Base-by-base conservation (phyloP, 2,888 invertebrate species). In the Eilema depressum region DNA sequence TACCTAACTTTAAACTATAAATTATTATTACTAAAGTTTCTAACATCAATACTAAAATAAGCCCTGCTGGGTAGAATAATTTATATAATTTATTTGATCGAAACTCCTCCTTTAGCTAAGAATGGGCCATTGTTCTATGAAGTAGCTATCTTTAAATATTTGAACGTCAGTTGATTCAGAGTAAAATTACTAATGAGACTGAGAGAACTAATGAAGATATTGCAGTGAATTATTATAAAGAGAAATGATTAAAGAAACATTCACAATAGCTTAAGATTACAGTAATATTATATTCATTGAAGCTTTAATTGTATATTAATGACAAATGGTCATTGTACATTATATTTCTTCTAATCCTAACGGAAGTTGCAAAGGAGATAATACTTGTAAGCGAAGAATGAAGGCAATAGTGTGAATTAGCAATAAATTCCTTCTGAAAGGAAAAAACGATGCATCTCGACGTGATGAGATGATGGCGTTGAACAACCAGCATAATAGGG, bases 61-160 rank as follows among this genome's bases (percentile, higher is more conserved):
- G 25, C 53, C 61, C 33, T 14, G 63, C n/a, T 37, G 23, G 20
- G 30, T 23, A 25, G 65, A 64, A 69, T 69, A 65, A 69, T 69
- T 69, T 64, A 61, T 65, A 69, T 69, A 65, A 69, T 69, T 69
- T 64, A 61, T 65, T 60, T 65, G 59, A 59, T 64, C 59, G 60
- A 61, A 69, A 69, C 59, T 63, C 33, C 60, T 33, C 25, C 60
- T 60, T 60, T 53, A n/a, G 17, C 33, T 41, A 60, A 65, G 53
- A 61, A 63, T 59, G 30, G 28, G 23, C 63, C 23, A 69, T 69
- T 63, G 69, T 65, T 69, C 23, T 11, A 23, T 59, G 37, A 67
- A 68, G 63, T 56, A 56, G 63, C 25, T 14, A 25, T 56, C 28
- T 28, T 59, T 59, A 59, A 59, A 63, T 63, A 59, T 63, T 63